A percentile compares a stretch with the other conserved stretches of the same genome.
Conservation (phyloP, 2,113 vertebrate species). For the Lampris incognitus region DNA sequence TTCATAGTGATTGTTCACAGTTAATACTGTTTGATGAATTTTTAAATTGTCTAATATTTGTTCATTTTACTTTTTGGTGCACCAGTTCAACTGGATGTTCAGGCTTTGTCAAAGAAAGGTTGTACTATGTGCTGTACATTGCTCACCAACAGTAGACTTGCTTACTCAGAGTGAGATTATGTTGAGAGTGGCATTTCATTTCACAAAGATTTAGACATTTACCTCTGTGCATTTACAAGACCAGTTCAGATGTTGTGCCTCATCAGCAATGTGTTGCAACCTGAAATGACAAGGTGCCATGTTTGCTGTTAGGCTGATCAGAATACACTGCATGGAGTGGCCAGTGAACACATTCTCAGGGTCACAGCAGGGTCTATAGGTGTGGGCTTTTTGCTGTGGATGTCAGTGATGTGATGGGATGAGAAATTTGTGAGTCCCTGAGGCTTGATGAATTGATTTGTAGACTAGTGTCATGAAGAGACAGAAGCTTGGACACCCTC, state of each 20-base stretch:
- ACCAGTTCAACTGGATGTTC: neutral
- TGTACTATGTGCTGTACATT: too few species aligned
- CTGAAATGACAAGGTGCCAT: slow-evolving; percentile 6
- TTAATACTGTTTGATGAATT: too few species aligned
- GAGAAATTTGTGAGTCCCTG: slow-evolving; percentile 50
- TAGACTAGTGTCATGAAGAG: neutral
- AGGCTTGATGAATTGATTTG: slow-evolving; percentile 32
- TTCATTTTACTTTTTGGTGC: neutral
- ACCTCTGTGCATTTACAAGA: too few species aligned
- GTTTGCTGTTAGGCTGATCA: neutral
- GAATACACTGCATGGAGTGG: slow-evolving; percentile 10
- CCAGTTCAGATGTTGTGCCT: neutral
- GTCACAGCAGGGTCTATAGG: slow-evolving; percentile 52
- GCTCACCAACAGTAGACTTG: too few species aligned
- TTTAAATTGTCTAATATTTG: neutral
- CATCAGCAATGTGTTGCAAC: slow-evolving; percentile 6
- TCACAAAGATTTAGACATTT: neutral
- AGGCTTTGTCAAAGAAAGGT: too few species aligned
- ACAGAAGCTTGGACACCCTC: neutral
- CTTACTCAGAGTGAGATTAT: neutral
- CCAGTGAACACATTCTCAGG: slow-evolving; percentile 10
- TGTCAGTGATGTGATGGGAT: slow-evolving; percentile 1
- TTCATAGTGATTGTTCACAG: too few species aligned
- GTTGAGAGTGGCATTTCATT: neutral
- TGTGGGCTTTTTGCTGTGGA: slow-evolving; percentile 21